These are phyloP conservation scores for Enteromius afrohamiltoni DNA, from an alignment of 2,797 vertebrate species.

Conservation along the genomic window DNA sequence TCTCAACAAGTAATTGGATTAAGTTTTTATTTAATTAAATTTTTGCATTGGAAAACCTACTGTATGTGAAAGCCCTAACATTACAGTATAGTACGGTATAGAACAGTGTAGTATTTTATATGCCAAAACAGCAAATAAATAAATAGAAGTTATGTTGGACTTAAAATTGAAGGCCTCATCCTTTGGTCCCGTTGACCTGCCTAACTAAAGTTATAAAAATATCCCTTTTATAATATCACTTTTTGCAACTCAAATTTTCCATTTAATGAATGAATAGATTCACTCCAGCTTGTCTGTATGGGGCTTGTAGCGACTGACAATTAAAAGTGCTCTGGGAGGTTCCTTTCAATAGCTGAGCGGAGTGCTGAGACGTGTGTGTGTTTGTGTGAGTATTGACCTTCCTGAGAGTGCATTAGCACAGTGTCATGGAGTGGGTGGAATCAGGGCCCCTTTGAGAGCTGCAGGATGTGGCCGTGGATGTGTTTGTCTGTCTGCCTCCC, in stretches of 20 bases:
- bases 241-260: conserved; percentile 13
- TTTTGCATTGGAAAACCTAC: too few relatives aligned
- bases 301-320: conserved; percentile 23
- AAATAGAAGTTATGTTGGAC: neutral
- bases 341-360: conserved; percentile 26
- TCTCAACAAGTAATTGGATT: neutral
- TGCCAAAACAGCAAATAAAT: neutral
- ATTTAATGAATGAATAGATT: conserved; percentile 18
- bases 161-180: neutral
- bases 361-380: conserved; percentile 16
- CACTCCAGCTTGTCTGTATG: conserved; percentile 12
- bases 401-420: conserved; percentile 52
- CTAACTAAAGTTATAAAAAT: neutral
- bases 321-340: conserved; percentile 42
- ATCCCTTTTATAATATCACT: too few relatives aligned
- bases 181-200: neutral
- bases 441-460: conserved; percentile 52
- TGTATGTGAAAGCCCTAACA: too few relatives aligned
- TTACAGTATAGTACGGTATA: too few relatives aligned
- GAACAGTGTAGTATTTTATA: too few relatives aligned
- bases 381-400: conserved; percentile 42
- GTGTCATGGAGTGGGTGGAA: conserved; percentile 52
- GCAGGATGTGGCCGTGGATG: conserved; percentile 49
- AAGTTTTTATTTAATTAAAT: too few relatives aligned
- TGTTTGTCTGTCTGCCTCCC: conserved; percentile 38